phyloP scores from a whole-genome alignment of 2,797 vertebrate genomes.

The Eulemur albifrons region DNA sequence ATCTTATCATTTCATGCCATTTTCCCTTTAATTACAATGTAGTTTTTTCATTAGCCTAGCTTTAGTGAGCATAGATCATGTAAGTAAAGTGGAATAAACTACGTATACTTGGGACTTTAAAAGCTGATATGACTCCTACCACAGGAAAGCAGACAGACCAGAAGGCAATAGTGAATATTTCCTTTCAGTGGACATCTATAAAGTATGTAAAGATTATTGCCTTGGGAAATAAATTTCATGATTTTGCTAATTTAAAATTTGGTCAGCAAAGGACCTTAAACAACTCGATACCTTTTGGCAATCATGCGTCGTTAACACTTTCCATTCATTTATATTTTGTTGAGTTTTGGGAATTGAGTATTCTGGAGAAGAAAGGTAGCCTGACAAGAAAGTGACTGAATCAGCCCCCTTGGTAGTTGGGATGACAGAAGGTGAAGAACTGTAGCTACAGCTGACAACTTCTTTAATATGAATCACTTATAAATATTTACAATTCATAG shows the following conservation, averaged over 20 bases:
- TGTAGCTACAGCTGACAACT: constrained; percentile 82
- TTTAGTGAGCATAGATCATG: background rate
- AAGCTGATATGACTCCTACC: constrained; percentile 22
- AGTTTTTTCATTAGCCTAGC: background rate
- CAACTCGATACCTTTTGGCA: constrained; percentile 83
- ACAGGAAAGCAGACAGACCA: constrained; percentile 64
- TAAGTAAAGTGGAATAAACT: background rate
- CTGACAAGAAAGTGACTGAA: constrained; percentile 85
- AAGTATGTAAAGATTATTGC: constrained; percentile 78
- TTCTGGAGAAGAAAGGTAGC: constrained; percentile 84
- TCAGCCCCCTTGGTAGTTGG: constrained; percentile 82
- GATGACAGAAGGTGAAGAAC: constrained; percentile 85
- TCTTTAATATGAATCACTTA: constrained; percentile 86
- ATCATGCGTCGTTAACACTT: constrained; percentile 84
- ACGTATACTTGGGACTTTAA: constrained; percentile 36
- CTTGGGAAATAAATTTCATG: constrained; percentile 81
- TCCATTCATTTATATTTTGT: constrained; percentile 85
- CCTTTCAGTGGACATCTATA: constrained; percentile 68
- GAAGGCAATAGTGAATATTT: constrained; percentile 69
- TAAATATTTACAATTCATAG: constrained; percentile 88
- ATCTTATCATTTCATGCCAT: background rate
- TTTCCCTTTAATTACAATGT: constrained; percentile 9
- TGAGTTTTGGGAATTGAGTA: constrained; percentile 86
- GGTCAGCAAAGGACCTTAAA: constrained; percentile 83
- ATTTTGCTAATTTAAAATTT: constrained; percentile 85